phyloP scores from a whole-genome alignment of 64 coral and sea anemone species.

The Stichodactyla helianthus region DNA sequence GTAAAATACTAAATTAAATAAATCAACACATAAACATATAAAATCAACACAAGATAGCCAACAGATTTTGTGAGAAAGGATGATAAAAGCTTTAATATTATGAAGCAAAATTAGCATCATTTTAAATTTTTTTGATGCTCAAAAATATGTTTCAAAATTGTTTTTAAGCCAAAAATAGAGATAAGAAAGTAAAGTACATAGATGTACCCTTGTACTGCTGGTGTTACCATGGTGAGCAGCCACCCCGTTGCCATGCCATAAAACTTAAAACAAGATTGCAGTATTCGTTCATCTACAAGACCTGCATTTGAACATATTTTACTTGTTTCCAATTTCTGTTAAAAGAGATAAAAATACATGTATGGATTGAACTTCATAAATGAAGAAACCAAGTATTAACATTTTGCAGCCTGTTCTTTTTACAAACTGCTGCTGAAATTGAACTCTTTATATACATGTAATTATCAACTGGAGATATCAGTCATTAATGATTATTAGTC shows the following conservation, averaged over 20 bases:
- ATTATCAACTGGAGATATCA: too few species aligned
- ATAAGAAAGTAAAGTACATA: neutral
- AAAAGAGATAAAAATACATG: conserved; percentile 13
- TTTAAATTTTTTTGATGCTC: too few species aligned
- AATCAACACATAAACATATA: too few species aligned
- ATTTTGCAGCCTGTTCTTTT: neutral
- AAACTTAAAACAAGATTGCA: conserved; percentile 82
- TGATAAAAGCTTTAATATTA: too few species aligned
- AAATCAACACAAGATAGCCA: too few species aligned
- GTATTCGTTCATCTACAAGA: conserved; percentile 71
- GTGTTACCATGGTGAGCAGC: conserved; percentile 69
- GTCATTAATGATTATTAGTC: too few species aligned
- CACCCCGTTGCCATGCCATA: conserved; percentile 67
- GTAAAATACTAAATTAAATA: neutral
- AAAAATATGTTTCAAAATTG: too few species aligned
- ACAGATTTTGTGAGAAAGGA: too few species aligned
- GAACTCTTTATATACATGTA: too few species aligned
- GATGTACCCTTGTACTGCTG: conserved; percentile 54
- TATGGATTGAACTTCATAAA: neutral
- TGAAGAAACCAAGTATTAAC: neutral
- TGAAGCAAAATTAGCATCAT: too few species aligned
- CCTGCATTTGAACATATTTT: conserved; percentile 87
- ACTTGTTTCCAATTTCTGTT: conserved; percentile 84
- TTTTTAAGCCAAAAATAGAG: neutral
- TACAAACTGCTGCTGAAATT: too few species aligned